A percentile compares a stretch with the other conserved stretches of the same genome.
Conservation (phyloP, 2,888 invertebrate species). For the Thelaira solivaga region DNA sequence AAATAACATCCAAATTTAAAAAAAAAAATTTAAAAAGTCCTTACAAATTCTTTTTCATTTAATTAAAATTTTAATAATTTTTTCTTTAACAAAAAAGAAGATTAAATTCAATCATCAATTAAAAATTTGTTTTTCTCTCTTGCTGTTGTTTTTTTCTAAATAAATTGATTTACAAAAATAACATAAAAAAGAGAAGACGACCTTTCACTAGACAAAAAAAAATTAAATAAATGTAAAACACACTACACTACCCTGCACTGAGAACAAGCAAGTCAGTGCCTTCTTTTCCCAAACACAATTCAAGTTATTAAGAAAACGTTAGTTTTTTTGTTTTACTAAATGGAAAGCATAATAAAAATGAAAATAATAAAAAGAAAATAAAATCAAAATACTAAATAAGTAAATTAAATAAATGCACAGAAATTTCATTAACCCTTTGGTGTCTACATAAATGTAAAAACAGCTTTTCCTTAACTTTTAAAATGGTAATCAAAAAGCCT, state of each 20-base stretch:
- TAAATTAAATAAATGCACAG: background rate
- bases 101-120: too few species aligned
- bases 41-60: constrained; percentile 20
- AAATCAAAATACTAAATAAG: constrained; percentile 21
- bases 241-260: background rate
- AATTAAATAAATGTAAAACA: background rate
- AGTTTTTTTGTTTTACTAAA: background rate
- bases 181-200: constrained; percentile 44
- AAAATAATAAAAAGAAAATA: background rate
- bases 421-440: too few species aligned
- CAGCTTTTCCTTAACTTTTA: too few species aligned
- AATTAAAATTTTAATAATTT: constrained; percentile 55
- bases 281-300: constrained; percentile 32
- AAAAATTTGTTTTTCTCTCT: too few species aligned
- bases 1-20: too few species aligned
- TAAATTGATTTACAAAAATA: too few species aligned
- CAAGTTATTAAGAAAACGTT: constrained; percentile 43
- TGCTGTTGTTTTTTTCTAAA: constrained; percentile 36
- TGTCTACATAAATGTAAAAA: too few species aligned
- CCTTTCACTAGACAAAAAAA: constrained; percentile 45
- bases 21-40: constrained; percentile 29
- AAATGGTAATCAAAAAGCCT: too few species aligned
- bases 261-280: constrained; percentile 22
- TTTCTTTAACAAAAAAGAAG: constrained; percentile 53
- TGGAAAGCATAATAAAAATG: background rate